Evolutionary conservation across 2,888 invertebrate genomes (phyloP).

Genomic region (Parapristionchus giblindavisi): DNA sequence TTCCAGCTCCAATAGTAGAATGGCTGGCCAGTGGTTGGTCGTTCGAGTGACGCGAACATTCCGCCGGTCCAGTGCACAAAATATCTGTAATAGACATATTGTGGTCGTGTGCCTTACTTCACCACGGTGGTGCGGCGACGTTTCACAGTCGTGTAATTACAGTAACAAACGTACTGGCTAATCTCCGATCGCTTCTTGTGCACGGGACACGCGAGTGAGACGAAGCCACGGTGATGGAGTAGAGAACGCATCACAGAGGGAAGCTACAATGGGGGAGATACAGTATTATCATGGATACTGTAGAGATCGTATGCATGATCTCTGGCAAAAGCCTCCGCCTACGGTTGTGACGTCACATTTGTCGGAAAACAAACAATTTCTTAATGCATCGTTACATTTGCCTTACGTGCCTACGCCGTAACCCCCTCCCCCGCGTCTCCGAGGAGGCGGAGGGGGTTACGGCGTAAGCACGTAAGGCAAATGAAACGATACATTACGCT

Average conservation of each 20-base stretch:
- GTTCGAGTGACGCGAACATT: conserved; percentile 80
- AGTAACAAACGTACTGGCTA: conserved; percentile 22
- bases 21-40: conserved; percentile 25
- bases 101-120: not conserved
- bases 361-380: no score
- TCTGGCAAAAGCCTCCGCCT: not conserved
- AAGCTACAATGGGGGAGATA: not conserved
- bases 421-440: no score
- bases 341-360: no score
- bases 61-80: conserved; percentile 93
- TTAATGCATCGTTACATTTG: no score
- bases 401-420: no score
- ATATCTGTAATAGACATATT: conserved; percentile 10
- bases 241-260: not conserved
- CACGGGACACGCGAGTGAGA: conserved; percentile 28
- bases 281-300: no score
- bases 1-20: conserved; percentile 75
- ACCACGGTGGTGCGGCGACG: not conserved
- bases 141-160: not conserved
- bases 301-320: not conserved
- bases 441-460: no score
- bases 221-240: conserved; percentile 12
- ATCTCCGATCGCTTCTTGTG: conserved; percentile 25
- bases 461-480: no score
- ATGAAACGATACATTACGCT: no score